Evolutionary conservation across 2,888 invertebrate species (phyloP).

Genomic region (Tipula helvola): DNA sequence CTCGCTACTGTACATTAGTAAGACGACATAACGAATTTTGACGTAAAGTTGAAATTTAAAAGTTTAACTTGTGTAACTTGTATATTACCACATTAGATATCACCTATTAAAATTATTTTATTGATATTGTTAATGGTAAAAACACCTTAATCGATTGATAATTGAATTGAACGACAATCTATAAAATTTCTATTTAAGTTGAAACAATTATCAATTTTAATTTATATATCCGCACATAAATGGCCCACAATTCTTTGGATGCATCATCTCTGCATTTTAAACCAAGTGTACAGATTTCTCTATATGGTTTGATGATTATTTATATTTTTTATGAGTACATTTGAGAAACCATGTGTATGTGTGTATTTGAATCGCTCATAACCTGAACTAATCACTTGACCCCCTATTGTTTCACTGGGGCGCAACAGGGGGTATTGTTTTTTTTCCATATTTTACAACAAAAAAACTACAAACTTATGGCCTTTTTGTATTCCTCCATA

Average conservation of each 20-base stretch:
- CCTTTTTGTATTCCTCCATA: neutral
- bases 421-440: constrained; percentile 13
- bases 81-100: too few species aligned
- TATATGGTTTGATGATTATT: constrained; percentile 8
- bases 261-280: neutral
- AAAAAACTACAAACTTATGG: neutral
- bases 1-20: too few species aligned
- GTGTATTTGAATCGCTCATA: constrained; percentile 10
- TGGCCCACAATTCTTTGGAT: neutral
- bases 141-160: too few species aligned
- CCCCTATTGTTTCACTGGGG: constrained; percentile 16
- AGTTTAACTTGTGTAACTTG: too few species aligned
- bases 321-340: neutral
- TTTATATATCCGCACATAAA: neutral
- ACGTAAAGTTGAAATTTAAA: too few species aligned
- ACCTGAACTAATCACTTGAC: constrained; percentile 19
- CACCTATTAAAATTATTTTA: too few species aligned
- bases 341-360: neutral
- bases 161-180: too few species aligned
- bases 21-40: too few species aligned
- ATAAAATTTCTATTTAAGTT: too few species aligned
- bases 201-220: too few species aligned
- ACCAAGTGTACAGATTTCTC: neutral
- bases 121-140: too few species aligned
- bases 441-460: neutral